Evolutionary conservation across 2,888 invertebrate species (phyloP).

Genomic region (Cantharis flavilabris): DNA sequence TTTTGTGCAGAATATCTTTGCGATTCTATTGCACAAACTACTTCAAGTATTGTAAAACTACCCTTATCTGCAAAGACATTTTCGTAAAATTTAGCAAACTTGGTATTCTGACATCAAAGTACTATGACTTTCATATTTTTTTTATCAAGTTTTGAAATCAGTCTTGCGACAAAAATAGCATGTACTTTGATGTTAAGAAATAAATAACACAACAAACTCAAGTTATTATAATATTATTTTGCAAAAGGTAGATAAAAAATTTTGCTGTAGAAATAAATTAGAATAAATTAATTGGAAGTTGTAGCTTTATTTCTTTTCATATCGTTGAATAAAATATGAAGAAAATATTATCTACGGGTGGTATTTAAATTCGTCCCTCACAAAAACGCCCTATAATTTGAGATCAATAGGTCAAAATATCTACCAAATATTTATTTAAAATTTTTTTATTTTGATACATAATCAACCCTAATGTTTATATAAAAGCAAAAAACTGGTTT

Average conservation of each 20-base stretch:
- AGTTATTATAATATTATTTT: not conserved
- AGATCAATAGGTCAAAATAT: not conserved
- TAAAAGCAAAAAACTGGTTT: no score
- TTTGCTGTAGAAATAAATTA: not conserved
- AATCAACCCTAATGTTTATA: no score
- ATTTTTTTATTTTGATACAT: no score
- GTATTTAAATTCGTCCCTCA: not conserved
- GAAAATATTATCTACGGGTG: not conserved
- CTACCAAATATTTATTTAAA: no score
- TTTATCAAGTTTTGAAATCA: not conserved
- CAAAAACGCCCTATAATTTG: not conserved
- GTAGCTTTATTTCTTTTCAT: not conserved
- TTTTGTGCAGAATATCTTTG: not conserved
- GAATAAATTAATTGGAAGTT: not conserved
- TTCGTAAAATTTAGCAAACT: not conserved
- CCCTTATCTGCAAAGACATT: not conserved
- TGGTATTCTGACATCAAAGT: not conserved
- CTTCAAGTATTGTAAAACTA: not conserved
- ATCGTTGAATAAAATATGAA: not conserved
- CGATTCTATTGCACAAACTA: not conserved
- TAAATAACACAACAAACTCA: not conserved
- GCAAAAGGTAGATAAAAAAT: not conserved
- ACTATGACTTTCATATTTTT: not conserved
- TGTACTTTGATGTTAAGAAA: not conserved
- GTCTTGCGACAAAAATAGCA: not conserved